Evolutionary conservation across 2,113 vertebrate genomes (phyloP).

Genomic region (Rhegmatorhina hoffmannsi): DNA sequence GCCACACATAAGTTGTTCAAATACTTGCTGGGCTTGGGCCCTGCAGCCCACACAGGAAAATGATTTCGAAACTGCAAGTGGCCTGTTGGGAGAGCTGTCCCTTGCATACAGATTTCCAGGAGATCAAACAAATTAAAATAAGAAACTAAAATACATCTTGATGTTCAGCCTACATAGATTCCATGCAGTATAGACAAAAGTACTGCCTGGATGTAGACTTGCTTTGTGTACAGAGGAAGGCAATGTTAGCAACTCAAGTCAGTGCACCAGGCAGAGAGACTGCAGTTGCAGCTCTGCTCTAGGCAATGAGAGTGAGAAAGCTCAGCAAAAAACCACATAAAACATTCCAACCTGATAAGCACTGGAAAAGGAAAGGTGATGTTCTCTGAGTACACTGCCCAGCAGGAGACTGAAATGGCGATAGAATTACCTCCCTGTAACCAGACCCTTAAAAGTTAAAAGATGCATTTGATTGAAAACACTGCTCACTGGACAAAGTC

Average conservation of each 20-base stretch:
- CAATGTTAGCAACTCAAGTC: background rate
- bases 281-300: background rate
- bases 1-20: fast-evolving
- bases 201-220: background rate
- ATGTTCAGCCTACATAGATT: background rate
- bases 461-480: background rate
- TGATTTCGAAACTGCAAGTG: background rate
- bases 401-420: background rate
- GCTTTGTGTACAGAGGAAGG: background rate
- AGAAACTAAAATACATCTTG: background rate
- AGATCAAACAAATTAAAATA: background rate
- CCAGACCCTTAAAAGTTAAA: background rate
- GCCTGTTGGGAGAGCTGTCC: background rate
- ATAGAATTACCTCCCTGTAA: background rate
- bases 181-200: background rate
- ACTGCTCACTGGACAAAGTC: background rate
- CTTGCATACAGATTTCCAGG: background rate
- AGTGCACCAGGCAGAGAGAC: background rate
- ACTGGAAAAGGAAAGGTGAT: background rate
- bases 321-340: background rate
- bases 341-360: background rate
- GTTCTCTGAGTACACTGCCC: background rate
- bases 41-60: background rate
- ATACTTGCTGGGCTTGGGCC: too few relatives aligned
- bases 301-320: fast-evolving